Percentiles rank a stretch among this genome's conserved stretches.
phyloP scores from a whole-genome alignment of 2,888 invertebrate species.

The Apotomis turbidana region DNA sequence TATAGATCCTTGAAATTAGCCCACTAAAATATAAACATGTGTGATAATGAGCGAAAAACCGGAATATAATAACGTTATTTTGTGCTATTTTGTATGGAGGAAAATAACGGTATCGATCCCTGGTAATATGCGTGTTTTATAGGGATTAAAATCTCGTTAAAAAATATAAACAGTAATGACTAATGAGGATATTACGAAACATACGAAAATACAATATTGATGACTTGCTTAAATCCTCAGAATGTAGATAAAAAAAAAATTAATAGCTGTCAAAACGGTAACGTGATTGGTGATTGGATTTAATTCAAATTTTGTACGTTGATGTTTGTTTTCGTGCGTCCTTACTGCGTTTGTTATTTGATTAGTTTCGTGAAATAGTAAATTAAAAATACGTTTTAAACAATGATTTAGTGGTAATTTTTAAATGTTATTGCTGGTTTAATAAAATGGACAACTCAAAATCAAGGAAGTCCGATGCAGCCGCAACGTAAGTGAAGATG shows the following conservation, averaged over 20 bases:
- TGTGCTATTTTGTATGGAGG: no score
- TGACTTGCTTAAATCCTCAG: conserved; percentile 5
- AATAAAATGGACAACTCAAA: conserved; percentile 68
- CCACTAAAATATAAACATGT: no score
- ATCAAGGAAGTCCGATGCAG: conserved; percentile 59
- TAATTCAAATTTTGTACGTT: conserved; percentile 37
- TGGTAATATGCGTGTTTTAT: no score
- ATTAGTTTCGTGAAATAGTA: conserved; percentile 7
- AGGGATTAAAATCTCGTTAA: no score
- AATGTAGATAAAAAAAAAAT: conserved; percentile 6
- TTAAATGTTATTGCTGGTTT: conserved; percentile 17
- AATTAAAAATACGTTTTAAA: neutral
- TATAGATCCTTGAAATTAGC: no score
- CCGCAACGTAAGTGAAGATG: conserved; percentile 66
- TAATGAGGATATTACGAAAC: no score
- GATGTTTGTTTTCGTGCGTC: conserved; percentile 23
- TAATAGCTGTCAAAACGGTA: conserved; percentile 26
- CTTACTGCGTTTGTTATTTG: conserved; percentile 3
- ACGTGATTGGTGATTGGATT: neutral
- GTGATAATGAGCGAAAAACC: no score
- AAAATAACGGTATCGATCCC: no score
- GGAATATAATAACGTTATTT: no score
- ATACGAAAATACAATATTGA: neutral
- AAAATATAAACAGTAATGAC: no score
- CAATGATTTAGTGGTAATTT: conserved; percentile 23